Percentiles rank a stretch among this genome's conserved stretches.
Evolutionary conservation across 2,888 invertebrate species (phyloP).

Genomic region (Troides oblongomaculatus): DNA sequence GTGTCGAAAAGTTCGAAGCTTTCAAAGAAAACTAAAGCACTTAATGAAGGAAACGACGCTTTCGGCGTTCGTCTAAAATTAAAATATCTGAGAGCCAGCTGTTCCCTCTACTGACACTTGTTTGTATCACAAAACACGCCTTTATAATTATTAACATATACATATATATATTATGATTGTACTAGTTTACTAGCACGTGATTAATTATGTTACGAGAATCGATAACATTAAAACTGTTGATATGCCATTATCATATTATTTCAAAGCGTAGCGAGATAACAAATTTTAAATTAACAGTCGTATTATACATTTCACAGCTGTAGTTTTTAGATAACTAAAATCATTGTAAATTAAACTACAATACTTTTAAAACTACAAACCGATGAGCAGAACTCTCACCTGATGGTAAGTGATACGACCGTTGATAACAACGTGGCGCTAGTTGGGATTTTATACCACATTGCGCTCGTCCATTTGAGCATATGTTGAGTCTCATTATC

Average conservation of each 20-base stretch:
- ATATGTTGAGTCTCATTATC: too few relatives aligned
- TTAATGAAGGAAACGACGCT: constrained; percentile 24
- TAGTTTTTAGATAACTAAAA: not conserved
- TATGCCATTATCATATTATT: constrained; percentile 15
- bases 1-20: constrained; percentile 1
- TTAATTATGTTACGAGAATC: constrained; percentile 1
- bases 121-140: constrained; percentile 4
- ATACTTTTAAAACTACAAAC: too few relatives aligned
- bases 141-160: not conserved
- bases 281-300: constrained; percentile 3
- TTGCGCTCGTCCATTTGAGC: too few relatives aligned
- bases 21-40: constrained; percentile 15
- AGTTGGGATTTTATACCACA: too few relatives aligned
- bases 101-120: constrained; percentile 9
- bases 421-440: too few relatives aligned
- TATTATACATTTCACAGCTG: not conserved
- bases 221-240: constrained; percentile 12
- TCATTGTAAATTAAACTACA: too few relatives aligned
- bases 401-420: too few relatives aligned
- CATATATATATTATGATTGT: not conserved
- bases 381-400: too few relatives aligned
- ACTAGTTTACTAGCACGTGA: too few relatives aligned
- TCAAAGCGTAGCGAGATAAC: constrained; percentile 19
- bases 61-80: constrained; percentile 24
- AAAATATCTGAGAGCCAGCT: constrained; percentile 24